phyloP scores from a whole-genome alignment of 1,140 invertebrate species.

The Scaptomyza montana region DNA sequence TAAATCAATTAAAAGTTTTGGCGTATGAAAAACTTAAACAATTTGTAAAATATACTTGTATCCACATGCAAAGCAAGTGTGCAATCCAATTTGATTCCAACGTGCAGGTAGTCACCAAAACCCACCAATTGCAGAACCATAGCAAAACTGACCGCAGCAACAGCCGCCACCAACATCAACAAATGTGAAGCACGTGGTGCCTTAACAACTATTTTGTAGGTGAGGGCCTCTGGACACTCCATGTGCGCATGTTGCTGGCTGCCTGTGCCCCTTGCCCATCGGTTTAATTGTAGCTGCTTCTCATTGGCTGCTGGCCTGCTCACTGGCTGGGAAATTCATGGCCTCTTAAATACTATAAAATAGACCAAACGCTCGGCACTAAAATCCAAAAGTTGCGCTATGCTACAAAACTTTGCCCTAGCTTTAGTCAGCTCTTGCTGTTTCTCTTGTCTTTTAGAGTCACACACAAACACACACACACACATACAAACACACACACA shows the following conservation, averaged over 20 bases:
- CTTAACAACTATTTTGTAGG: not conserved
- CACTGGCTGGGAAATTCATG: constrained; percentile 70
- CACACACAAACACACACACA: constrained; percentile 28
- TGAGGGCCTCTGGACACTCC: constrained; percentile 41
- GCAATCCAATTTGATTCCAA: constrained; percentile 14
- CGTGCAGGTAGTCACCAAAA: constrained; percentile 28
- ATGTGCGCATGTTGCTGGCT: constrained; percentile 61
- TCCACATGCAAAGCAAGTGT: not conserved
- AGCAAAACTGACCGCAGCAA: constrained; percentile 58
- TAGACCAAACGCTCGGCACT: constrained; percentile 72
- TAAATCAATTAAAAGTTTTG: constrained; percentile 61
- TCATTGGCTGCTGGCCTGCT: not conserved
- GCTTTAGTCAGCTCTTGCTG: constrained; percentile 17
- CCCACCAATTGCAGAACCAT: constrained; percentile 57
- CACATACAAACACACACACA: constrained; percentile 21
- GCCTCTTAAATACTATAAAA: constrained; percentile 80
- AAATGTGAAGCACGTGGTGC: constrained; percentile 16
- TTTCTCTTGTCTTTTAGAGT: constrained; percentile 24
- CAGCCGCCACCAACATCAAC: constrained; percentile 12
- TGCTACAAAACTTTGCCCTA: constrained; percentile 60
- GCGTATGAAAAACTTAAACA: constrained; percentile 43
- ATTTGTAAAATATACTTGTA: constrained; percentile 19
- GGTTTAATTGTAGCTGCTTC: constrained; percentile 32
- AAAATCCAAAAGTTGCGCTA: constrained; percentile 73
- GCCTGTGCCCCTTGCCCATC: constrained; percentile 39